Base-by-base conservation (phyloP, 2,113 vertebrate genomes). In the Suricata suricatta region DNA sequence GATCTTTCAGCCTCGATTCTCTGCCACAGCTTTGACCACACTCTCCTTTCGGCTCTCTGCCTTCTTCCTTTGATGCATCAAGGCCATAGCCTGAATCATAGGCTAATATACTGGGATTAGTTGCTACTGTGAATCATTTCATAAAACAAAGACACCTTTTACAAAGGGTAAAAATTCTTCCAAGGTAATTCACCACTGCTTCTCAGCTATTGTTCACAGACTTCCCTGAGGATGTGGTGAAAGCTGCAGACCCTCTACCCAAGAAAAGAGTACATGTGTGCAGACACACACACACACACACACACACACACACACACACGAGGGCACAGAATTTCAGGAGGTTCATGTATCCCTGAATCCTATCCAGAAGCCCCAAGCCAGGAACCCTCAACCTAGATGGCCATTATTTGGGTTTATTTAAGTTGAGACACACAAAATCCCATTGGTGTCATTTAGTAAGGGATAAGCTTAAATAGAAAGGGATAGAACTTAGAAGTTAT, bases 111-210 rank as follows among this genome's bases (percentile, higher is more conserved):
- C 19, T 81, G 80, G 72, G 27, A 47, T 69, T 50, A 74, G 69
- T 72, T 76, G 44, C 76, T 80, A 27, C 44, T 33, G 31, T 93
- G 94, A 97, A 81, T 97, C 97, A 94, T 77, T 68, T 95, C 60
- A 35, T 72, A 54, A 85, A 92, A 95, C 86, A 96, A 94, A 82
- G 93, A 44, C 4, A 15, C 6, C 44, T 72, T 88, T 84, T 85
- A 15, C 93, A 57, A 47, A 81, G 80, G 90, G 38, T 14, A 71
- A 52, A 80, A 88, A 60, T 12, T 81, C 33, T 76, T 89, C 69
- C 33, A 38, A 77, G 23, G 57, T 88, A 74, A 69, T 85, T 76
- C 81, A 50, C 35, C 35, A 47, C 14, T 41, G 16, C 15, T 72
- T 96, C 60, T 95, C 33, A 79, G 38, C 3, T 66, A 64, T 82